Evolutionary conservation across 2,888 invertebrate species (phyloP).

Genomic region (Lithosia quadra): DNA sequence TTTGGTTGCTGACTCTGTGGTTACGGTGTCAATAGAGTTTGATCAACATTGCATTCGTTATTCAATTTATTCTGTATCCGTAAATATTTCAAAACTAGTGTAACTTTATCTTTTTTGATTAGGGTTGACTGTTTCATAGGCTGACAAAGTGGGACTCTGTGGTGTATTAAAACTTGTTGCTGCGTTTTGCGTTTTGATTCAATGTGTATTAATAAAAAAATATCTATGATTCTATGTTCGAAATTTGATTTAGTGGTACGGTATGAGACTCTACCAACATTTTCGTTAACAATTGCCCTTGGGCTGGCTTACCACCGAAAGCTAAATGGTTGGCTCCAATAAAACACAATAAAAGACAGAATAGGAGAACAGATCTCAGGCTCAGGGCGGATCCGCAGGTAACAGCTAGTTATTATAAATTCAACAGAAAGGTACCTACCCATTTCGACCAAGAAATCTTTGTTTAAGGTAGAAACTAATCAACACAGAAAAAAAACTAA

Average conservation of each 20-base stretch:
- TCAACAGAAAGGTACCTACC: no score
- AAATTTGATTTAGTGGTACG: no score
- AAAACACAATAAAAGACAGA: no score
- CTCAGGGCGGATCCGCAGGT: no score
- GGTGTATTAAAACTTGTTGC: no score
- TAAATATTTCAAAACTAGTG: background rate
- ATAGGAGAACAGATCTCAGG: no score
- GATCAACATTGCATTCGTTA: conserved; percentile 13
- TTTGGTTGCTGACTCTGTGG: conserved; percentile 43
- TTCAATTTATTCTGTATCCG: conserved; percentile 9
- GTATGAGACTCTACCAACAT: no score
- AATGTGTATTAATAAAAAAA: background rate
- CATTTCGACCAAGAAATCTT: background rate
- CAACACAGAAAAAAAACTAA: conserved; percentile 23
- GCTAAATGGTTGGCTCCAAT: no score
- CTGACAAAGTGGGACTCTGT: background rate
- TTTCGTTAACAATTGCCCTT: no score
- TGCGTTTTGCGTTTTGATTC: no score
- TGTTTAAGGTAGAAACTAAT: background rate
- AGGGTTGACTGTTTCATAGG: background rate
- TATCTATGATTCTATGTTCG: background rate
- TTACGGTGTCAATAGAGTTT: conserved; percentile 31
- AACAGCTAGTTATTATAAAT: no score
- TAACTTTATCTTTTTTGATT: conserved; percentile 2
- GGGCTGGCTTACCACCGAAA: no score